Conservation (phyloP, 2,888 invertebrate genomes). For the Endotricha flammealis region DNA sequence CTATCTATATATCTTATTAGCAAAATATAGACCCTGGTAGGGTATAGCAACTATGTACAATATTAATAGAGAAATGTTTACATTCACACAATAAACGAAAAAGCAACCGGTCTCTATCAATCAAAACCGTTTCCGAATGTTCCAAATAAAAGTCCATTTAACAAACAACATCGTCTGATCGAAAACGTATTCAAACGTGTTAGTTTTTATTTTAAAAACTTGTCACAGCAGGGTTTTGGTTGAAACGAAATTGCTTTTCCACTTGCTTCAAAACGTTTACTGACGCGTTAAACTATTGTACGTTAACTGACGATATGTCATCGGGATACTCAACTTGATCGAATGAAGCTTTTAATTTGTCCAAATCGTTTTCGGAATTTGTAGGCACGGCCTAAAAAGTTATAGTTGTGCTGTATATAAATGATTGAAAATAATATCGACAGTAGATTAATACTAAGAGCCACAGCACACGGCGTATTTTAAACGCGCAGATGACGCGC, state of each 20-base stretch:
- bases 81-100: too few species aligned
- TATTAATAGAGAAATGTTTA: too few species aligned
- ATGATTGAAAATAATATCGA: too few species aligned
- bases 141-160: conserved; percentile 12
- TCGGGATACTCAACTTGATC: neutral
- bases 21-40: too few species aligned
- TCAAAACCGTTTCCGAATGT: conserved; percentile 1
- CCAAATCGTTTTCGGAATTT: too few species aligned
- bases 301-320: conserved; percentile 13
- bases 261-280: conserved; percentile 34
- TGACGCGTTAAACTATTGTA: conserved; percentile 33
- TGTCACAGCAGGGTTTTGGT: conserved; percentile 35
- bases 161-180: conserved; percentile 23
- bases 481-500: too few species aligned
- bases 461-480: too few species aligned
- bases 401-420: too few species aligned
- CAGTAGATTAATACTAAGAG: too few species aligned
- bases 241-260: conserved; percentile 53
- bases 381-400: too few species aligned
- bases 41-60: too few species aligned
- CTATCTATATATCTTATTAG: too few species aligned
- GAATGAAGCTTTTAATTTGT: conserved; percentile 1
- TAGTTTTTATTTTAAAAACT: conserved; percentile 46
- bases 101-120: conserved; percentile 9
- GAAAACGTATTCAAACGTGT: conserved; percentile 26